Evolutionary conservation across 2,888 invertebrate species (phyloP).

Genomic region (Macaria liturata): DNA sequence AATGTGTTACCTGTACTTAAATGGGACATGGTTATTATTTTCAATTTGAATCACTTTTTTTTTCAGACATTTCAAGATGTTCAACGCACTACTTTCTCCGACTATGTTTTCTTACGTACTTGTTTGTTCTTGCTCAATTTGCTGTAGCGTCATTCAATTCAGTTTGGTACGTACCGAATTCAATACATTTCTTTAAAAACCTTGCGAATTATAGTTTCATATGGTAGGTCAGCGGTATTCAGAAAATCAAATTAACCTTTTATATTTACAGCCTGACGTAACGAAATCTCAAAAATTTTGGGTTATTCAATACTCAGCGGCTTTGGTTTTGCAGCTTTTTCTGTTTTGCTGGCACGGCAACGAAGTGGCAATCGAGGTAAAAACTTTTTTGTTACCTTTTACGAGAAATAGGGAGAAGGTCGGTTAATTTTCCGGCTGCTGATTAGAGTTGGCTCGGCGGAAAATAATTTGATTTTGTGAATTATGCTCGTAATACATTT

Average conservation of each 20-base stretch:
- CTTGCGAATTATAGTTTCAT: no score
- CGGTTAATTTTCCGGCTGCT: no score
- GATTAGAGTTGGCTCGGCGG: no score
- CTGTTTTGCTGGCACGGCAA: constrained; percentile 69
- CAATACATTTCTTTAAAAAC: no score
- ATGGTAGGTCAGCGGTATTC: no score
- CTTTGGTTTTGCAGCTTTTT: constrained; percentile 55
- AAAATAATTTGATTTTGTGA: no score
- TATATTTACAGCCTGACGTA: constrained; percentile 47
- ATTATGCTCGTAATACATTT: no score
- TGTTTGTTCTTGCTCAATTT: constrained; percentile 63
- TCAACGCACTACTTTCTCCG: constrained; percentile 55
- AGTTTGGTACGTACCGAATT: constrained; percentile 46
- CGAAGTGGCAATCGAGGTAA: constrained; percentile 40
- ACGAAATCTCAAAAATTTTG: constrained; percentile 55
- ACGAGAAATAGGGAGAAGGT: no score
- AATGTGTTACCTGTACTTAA: no score
- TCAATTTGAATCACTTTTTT: constrained; percentile 24
- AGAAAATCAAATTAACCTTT: no score
- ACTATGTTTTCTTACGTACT: constrained; percentile 63
- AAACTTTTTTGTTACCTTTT: no score
- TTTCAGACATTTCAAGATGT: constrained; percentile 46
- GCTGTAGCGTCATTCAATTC: constrained; percentile 60
- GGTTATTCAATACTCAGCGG: constrained; percentile 53
- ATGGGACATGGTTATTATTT: no score